A percentile compares a stretch with the other conserved stretches of the same genome.
Evolutionary conservation across 1,140 invertebrate species (phyloP).

Genomic region (Drosophila novamexicana): DNA sequence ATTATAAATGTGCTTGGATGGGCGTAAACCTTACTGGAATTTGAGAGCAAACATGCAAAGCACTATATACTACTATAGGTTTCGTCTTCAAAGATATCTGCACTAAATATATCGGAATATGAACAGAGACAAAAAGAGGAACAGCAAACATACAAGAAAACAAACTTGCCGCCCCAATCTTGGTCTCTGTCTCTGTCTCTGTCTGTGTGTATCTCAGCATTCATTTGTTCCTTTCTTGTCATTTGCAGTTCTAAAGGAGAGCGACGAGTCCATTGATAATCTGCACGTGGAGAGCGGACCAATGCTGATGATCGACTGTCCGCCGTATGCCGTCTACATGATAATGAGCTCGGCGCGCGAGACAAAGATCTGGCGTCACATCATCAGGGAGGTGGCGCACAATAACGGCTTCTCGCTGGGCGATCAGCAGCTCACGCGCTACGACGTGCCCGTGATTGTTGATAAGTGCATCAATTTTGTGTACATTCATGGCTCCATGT

Average conservation of each 20-base stretch:
- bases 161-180: too few relatives aligned
- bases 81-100: too few relatives aligned
- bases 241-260: conserved; percentile 81
- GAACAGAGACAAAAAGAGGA: too few relatives aligned
- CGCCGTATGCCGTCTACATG: conserved; percentile 88
- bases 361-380: conserved; percentile 90
- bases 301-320: conserved; percentile 88
- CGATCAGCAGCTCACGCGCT: conserved; percentile 94
- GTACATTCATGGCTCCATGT: conserved; percentile 92
- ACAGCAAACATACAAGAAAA: too few relatives aligned
- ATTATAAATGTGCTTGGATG: too few relatives aligned
- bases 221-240: conserved; percentile 4
- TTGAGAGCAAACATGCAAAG: too few relatives aligned
- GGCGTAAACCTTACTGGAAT: too few relatives aligned
- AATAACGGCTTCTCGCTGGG: conserved; percentile 90
- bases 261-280: conserved; percentile 84
- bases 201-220: conserved; percentile 12
- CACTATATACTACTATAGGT: too few relatives aligned
- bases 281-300: conserved; percentile 86
- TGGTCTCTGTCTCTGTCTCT: too few relatives aligned
- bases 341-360: conserved; percentile 88
- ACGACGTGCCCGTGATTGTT: conserved; percentile 94
- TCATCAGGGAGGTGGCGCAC: conserved; percentile 89
- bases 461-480: conserved; percentile 96
- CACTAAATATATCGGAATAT: too few relatives aligned